phyloP scores from a whole-genome alignment of 2,113 vertebrate species.

The Phrynocephalus versicolor region DNA sequence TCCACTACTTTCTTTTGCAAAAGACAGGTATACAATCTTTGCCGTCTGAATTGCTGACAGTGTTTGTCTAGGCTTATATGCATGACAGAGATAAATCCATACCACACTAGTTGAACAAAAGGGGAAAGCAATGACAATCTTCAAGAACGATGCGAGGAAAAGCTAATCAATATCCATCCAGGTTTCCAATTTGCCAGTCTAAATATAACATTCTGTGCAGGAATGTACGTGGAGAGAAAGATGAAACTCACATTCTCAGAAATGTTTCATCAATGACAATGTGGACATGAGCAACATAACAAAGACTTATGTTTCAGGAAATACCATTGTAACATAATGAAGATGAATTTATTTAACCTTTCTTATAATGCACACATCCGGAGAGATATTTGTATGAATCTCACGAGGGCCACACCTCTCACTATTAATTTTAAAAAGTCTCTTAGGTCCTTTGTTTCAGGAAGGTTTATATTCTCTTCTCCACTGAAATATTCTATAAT shows the following conservation, averaged over 20 bases:
- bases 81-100: conserved; percentile 20
- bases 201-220: conserved; percentile 10
- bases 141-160: background rate
- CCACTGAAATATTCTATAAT: background rate
- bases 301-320: background rate
- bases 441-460: background rate
- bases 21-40: background rate
- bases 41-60: background rate
- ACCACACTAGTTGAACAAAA: background rate
- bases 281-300: background rate
- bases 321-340: no score
- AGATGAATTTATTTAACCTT: no score
- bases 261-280: background rate
- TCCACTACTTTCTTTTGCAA: background rate
- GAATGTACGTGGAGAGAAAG: accelerated
- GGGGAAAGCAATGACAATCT: conserved; percentile 30
- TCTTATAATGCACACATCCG: no score
- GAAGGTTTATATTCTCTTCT: background rate
- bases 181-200: background rate
- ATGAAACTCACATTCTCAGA: conserved; percentile 12
- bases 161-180: background rate
- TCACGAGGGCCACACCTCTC: background rate
- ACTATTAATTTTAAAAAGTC: background rate
- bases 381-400: background rate
- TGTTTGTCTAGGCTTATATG: conserved; percentile 4